These are phyloP conservation scores for Ceratoteleas bidentatus DNA, from an alignment of 1,140 invertebrate species.

Conservation along the genomic window DNA sequence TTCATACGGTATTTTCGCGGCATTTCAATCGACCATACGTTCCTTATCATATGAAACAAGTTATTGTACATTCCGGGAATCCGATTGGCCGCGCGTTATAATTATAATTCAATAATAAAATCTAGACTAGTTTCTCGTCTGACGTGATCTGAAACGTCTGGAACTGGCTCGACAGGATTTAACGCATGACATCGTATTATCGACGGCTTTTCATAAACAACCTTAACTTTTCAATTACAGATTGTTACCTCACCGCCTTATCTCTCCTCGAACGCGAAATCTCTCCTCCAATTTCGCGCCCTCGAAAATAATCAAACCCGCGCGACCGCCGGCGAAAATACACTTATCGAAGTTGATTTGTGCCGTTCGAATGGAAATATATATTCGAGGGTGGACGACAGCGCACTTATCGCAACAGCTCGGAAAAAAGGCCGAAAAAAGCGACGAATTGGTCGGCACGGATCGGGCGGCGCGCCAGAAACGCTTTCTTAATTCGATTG, in stretches of 20 bases:
- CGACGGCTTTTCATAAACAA: not conserved
- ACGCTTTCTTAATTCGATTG: slow-evolving; percentile 67
- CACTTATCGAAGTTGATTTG: slow-evolving; percentile 51
- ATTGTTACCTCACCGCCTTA: not conserved
- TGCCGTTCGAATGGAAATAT: slow-evolving; percentile 45
- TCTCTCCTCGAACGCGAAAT: slow-evolving; percentile 3
- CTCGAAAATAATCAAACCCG: not conserved
- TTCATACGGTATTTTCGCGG: too few species aligned
- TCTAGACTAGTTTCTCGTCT: not conserved
- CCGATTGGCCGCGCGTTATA: too few species aligned
- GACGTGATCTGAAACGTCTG: not conserved
- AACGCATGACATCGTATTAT: slow-evolving; percentile 8
- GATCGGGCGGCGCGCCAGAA: slow-evolving; percentile 50
- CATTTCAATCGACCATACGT: too few species aligned
- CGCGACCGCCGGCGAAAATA: slow-evolving; percentile 26
- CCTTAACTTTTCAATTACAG: not conserved
- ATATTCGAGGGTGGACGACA: slow-evolving; percentile 51
- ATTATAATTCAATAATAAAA: too few species aligned
- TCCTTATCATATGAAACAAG: too few species aligned
- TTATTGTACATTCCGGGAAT: too few species aligned
- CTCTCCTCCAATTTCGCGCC: slow-evolving; percentile 14
- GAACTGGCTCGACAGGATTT: slow-evolving; percentile 11
- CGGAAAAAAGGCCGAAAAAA: slow-evolving; percentile 53
- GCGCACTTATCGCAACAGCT: slow-evolving; percentile 53
- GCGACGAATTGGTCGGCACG: slow-evolving; percentile 51